Evolutionary conservation across 2,797 vertebrate genomes (phyloP).

Genomic region (Pogoniulus pusillus): DNA sequence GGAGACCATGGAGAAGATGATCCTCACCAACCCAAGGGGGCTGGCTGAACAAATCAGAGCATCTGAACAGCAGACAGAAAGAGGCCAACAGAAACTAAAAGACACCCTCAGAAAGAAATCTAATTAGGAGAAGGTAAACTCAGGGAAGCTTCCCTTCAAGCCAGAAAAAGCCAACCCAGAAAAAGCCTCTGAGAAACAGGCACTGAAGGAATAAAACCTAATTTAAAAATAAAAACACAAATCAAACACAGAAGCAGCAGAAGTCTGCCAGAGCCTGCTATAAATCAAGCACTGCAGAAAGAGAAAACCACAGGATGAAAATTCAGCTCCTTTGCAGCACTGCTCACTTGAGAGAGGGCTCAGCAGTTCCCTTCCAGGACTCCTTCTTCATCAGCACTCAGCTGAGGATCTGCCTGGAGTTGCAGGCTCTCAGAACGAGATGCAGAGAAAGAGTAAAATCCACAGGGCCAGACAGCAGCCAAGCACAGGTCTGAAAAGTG

Average conservation of each 20-base stretch:
- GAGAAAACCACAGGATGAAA: not conserved
- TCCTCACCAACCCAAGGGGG: not conserved
- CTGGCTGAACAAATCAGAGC: not conserved
- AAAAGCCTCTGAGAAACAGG: not conserved
- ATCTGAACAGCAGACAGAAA: not conserved
- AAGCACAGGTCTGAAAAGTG: not conserved
- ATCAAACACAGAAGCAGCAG: not conserved
- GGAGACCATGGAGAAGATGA: not conserved
- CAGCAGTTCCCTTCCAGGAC: not conserved
- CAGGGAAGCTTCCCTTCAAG: not conserved
- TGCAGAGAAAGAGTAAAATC: not conserved
- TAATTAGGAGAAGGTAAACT: not conserved
- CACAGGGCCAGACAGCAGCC: not conserved
- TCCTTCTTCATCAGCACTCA: not conserved
- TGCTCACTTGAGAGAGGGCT: not conserved
- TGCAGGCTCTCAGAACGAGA: not conserved
- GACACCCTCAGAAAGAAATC: not conserved
- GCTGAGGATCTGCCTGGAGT: not conserved
- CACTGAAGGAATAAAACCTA: not conserved
- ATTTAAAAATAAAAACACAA: not conserved
- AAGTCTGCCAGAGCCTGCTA: not conserved
- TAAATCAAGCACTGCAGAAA: slow-evolving; percentile 1
- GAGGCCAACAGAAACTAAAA: not conserved
- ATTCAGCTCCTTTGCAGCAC: not conserved
- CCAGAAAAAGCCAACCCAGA: not conserved